Conservation (phyloP, 2,888 invertebrate genomes). For the Sinopyrophorus schimmeli region DNA sequence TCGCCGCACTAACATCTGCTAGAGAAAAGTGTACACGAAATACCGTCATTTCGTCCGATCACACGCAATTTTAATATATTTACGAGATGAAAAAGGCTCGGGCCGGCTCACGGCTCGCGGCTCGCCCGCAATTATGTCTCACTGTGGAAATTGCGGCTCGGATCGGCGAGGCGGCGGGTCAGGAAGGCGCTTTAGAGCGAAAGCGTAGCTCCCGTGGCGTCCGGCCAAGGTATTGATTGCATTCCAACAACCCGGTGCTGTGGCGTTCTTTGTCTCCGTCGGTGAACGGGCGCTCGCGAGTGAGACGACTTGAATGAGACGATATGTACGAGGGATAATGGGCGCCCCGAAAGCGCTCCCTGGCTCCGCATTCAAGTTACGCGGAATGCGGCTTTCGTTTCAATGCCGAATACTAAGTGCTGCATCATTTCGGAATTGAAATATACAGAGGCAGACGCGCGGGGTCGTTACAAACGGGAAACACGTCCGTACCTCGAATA, state of each 20-base stretch:
- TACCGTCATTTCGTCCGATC: conserved; percentile 17
- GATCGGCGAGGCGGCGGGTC: background rate
- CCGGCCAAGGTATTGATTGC: conserved; percentile 34
- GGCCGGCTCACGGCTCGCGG: too few species aligned
- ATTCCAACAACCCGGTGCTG: conserved; percentile 32
- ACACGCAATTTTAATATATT: conserved; percentile 13
- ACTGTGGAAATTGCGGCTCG: background rate
- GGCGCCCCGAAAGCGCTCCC: conserved; percentile 35
- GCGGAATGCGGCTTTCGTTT: conserved; percentile 36
- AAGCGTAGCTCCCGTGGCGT: conserved; percentile 23
- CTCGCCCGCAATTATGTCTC: too few species aligned
- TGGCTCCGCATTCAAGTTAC: conserved; percentile 32
- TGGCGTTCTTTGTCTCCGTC: conserved; percentile 32
- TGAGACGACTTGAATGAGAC: conserved; percentile 35
- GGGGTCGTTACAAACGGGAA: conserved; percentile 14
- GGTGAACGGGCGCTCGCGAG: conserved; percentile 29
- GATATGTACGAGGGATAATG: conserved; percentile 36
- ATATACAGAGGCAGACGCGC: conserved; percentile 23
- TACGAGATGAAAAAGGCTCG: conserved; percentile 1
- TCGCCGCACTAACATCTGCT: conserved; percentile 31
- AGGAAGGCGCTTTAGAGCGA: conserved; percentile 11
- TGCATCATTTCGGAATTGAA: conserved; percentile 35
- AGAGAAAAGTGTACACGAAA: conserved; percentile 20
- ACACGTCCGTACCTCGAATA: conserved; percentile 15
- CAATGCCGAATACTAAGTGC: conserved; percentile 36